phyloP scores from a whole-genome alignment of 2,888 invertebrate species.

The Phortica magna region DNA sequence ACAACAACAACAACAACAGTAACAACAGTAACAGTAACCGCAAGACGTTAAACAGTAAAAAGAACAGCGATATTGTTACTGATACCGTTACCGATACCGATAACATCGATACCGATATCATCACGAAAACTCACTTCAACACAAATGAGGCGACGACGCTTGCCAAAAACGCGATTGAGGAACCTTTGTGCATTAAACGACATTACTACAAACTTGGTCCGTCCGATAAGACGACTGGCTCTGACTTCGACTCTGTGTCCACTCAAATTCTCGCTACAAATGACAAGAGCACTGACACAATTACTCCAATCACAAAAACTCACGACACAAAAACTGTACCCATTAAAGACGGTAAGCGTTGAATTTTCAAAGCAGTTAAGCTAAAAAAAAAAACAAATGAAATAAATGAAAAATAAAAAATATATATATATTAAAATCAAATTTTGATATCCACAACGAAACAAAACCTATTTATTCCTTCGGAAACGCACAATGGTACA shows the following conservation, averaged over 20 bases:
- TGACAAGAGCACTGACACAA: constrained; percentile 38
- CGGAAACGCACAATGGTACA: constrained; percentile 5
- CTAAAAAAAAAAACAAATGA: constrained; percentile 49
- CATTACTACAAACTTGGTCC: constrained; percentile 74
- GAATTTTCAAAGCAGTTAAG: constrained; percentile 61
- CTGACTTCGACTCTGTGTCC: constrained; percentile 1
- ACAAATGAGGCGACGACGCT: constrained; percentile 55
- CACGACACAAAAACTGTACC: constrained; percentile 41
- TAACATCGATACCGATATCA: constrained; percentile 43
- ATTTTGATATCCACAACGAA: neutral
- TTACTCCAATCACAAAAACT: constrained; percentile 21
- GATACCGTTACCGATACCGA: constrained; percentile 7
- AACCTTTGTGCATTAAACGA: constrained; percentile 69
- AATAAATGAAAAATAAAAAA: constrained; percentile 28
- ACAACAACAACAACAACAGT: constrained; percentile 35
- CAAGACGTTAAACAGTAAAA: constrained; percentile 42
- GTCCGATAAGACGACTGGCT: constrained; percentile 62
- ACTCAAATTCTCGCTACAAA: constrained; percentile 42
- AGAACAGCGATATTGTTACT: constrained; percentile 20
- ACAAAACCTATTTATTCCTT: constrained; percentile 17
- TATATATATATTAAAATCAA: constrained; percentile 32
- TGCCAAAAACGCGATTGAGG: constrained; percentile 51
- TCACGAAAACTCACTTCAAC: constrained; percentile 70
- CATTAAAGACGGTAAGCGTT: constrained; percentile 52
- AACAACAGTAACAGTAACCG: constrained; percentile 46